Base-by-base conservation (phyloP, 1,140 invertebrate species). In the Pollicipes pollicipes region DNA sequence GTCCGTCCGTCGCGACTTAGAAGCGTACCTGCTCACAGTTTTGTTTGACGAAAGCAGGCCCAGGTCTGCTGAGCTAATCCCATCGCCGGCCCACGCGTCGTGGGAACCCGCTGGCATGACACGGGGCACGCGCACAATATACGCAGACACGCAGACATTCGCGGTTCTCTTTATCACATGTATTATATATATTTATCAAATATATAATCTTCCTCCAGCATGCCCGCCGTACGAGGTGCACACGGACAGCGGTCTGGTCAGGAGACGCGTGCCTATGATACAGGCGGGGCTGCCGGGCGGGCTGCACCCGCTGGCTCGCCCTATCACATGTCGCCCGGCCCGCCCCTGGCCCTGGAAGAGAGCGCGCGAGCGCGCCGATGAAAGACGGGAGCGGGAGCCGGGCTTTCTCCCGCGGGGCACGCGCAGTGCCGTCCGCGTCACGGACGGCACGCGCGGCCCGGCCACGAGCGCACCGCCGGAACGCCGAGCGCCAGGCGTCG, bases 141-240 rank as follows among this genome's bases (percentile, higher is more conserved):
- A 58, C 45, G 17, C 45, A 58, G 45, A 58, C 45, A 58, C 45
- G 45, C 45, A 58, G 13, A 58, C 45, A 58, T 24, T 21, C 45
- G 45, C 45, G 13, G 21, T 35, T 58, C 45, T 58, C 45, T 58
- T 58, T 58, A 58, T 58, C 45, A 58, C 45, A 58, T 58, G 45
- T 58, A 58, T 58, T 58, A 58, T 58, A 58, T 58, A 58, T 58
- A 58, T 58, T 58, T 58, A 58, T 58, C 45, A 58, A 58, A 58
- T 58, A 58, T 58, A 58, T 58, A 58, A 58, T 58, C 13, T 58
- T 58, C 13, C 45, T 10, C 45, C 45, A 58, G 45, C 24, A 21
- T 58, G 17, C 3, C 13, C 45, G 45, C 45, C 45, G 13, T 58
- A 58, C 13, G 13, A 21, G 13, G 45, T 35, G 35, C 45, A 21